Conservation (phyloP, 2,113 vertebrate species). For the Dicerorhinus sumatrensis region DNA sequence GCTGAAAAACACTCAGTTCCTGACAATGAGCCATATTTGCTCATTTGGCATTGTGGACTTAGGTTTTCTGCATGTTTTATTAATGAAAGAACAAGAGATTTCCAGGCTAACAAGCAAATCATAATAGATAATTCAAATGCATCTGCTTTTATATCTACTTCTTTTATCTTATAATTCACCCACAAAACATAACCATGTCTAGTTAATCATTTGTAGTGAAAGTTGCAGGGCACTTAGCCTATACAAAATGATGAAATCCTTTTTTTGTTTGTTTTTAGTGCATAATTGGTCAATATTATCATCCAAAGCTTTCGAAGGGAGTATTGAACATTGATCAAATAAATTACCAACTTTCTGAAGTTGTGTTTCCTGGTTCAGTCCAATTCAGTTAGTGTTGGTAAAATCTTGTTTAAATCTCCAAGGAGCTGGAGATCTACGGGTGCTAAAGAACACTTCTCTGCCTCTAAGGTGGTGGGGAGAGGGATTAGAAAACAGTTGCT, state of each 20-base stretch:
- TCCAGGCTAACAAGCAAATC: conserved; percentile 34
- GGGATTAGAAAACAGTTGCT: not conserved
- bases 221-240: not conserved
- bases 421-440: not conserved
- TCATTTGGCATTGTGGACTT: not conserved
- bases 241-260: not conserved
- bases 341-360: not conserved
- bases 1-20: not conserved
- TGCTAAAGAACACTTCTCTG: not conserved
- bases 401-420: not conserved
- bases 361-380: not conserved
- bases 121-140: not conserved
- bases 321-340: not conserved
- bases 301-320: not conserved
- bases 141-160: conserved; percentile 1
- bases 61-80: conserved; percentile 23
- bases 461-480: not conserved
- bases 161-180: conserved; percentile 13
- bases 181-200: not conserved
- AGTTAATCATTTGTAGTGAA: conserved; percentile 4
- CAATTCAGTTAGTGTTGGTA: not conserved
- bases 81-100: conserved; percentile 4
- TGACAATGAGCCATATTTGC: conserved; percentile 28
- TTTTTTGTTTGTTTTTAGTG: conserved; percentile 10
- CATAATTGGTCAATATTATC: conserved; percentile 1